Evolutionary conservation across 2,888 invertebrate genomes (phyloP), one percentile per base, ranked within the genome.

Genomic region (Incurvaria masculella): DNA sequence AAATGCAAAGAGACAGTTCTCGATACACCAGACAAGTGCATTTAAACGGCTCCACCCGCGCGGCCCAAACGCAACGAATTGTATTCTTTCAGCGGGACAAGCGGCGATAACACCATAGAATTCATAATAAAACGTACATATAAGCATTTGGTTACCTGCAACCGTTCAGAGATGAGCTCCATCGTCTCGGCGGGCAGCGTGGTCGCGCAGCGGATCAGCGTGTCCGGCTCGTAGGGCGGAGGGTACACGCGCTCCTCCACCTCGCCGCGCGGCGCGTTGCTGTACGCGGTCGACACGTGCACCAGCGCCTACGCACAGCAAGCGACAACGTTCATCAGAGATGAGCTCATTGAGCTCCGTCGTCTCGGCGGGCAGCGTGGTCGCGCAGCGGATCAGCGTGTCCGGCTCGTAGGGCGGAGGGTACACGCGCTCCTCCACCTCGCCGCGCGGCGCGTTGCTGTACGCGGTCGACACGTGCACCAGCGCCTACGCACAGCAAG

Each of bases 401-500:
- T 82, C 79, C 20, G 85, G 85, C 54, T 87, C 83, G 47, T 82
- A 81, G 0, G 84, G 71, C 0, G 86, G 81, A 11, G 88, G 87
- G 66, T 97, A 97, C 38, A 96, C 87, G 8, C 81, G 76, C 66
- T 97, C 96, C 46, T 89, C 88, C 20, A 97, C 88, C 58, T 85
- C 83, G 14, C 81, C 75, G 46, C 86, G 82, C 51, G 96, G 92
- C 42, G 97, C 94, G 75, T 97, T 97, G 62, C 96, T 93, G 73
- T 94, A 98, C 0, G 97, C 97, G 0, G 97, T 97, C 0, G 96
- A 97, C 2, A 97, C 92, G 68, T 97, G 96, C 1, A 97, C 88
- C 51, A 89, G 79, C 54, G 88, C 87, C 83, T 86, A 61, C 27
- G 11, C 8, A 44, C 8, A n/a, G n/a, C n/a, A n/a, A n/a, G n/a